phyloP scores from a whole-genome alignment of 1,140 invertebrate genomes.

The Araneus ventricosus region DNA sequence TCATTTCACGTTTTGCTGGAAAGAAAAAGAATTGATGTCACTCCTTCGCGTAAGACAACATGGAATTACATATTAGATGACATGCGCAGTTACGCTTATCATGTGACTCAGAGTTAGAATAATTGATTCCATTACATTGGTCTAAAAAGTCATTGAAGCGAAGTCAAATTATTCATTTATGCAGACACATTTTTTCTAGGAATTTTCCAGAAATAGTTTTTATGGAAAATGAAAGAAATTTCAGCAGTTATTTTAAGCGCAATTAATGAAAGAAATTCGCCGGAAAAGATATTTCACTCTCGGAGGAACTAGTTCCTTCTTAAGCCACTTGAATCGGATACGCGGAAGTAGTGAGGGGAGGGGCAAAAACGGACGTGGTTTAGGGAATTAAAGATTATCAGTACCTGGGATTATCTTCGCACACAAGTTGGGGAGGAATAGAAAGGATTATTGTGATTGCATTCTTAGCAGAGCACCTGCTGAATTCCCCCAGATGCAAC shows the following conservation, averaged over 20 bases:
- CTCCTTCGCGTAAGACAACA: too few relatives aligned
- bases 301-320: neutral
- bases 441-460: constrained; percentile 44
- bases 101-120: too few relatives aligned
- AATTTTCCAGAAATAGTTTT: neutral
- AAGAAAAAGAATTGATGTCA: too few relatives aligned
- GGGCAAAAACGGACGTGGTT: constrained; percentile 20
- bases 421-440: constrained; percentile 10
- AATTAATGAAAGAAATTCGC: neutral
- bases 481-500: neutral
- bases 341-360: neutral
- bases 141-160: too few relatives aligned
- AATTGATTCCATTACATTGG: too few relatives aligned
- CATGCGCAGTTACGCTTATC: too few relatives aligned
- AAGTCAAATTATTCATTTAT: too few relatives aligned
- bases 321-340: constrained; percentile 3
- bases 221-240: neutral
- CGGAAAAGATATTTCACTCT: neutral
- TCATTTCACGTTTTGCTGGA: too few relatives aligned
- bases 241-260: neutral
- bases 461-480: constrained; percentile 45
- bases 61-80: too few relatives aligned
- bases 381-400: constrained; percentile 53
- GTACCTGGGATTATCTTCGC: constrained; percentile 41
- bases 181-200: too few relatives aligned